phyloP scores from a whole-genome alignment of 2,797 vertebrate genomes.

The Acomys russatus region DNA sequence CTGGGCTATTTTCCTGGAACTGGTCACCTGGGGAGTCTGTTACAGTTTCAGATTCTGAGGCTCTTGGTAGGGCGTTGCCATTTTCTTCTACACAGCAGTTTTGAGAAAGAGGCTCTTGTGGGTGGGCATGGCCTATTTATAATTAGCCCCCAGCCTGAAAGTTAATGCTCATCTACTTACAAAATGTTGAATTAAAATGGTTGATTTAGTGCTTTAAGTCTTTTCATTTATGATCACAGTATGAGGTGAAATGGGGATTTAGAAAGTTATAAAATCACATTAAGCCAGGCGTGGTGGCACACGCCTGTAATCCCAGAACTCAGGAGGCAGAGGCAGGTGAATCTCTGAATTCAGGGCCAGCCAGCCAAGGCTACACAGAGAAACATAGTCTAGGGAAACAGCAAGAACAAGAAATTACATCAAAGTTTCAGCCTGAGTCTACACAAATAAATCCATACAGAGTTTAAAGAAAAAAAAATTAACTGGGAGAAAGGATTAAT shows the following conservation, averaged over 20 bases:
- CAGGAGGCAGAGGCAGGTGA: no score
- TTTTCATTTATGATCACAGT: not conserved
- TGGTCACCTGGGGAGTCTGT: not conserved
- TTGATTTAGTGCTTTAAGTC: not conserved
- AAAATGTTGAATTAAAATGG: conserved; percentile 20
- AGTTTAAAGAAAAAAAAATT: not conserved
- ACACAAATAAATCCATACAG: not conserved
- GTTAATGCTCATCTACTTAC: not conserved
- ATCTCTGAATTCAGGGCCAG: no score
- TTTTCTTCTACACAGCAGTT: not conserved
- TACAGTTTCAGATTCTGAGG: not conserved
- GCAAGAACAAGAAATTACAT: no score
- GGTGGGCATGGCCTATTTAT: no score
- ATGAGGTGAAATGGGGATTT: not conserved
- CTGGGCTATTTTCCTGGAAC: not conserved
- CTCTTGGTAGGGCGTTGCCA: not conserved
- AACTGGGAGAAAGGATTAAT: not conserved
- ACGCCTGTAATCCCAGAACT: no score
- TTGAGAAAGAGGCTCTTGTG: not conserved
- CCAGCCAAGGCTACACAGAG: no score
- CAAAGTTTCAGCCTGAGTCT: not conserved
- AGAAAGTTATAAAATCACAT: conserved; percentile 32
- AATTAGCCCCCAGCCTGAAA: not conserved
- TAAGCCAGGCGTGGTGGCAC: not conserved
- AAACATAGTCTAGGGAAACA: no score